These are phyloP conservation scores for Anoplophora glabripennis DNA, from an alignment of 1,140 invertebrate species.

Conservation along the genomic window DNA sequence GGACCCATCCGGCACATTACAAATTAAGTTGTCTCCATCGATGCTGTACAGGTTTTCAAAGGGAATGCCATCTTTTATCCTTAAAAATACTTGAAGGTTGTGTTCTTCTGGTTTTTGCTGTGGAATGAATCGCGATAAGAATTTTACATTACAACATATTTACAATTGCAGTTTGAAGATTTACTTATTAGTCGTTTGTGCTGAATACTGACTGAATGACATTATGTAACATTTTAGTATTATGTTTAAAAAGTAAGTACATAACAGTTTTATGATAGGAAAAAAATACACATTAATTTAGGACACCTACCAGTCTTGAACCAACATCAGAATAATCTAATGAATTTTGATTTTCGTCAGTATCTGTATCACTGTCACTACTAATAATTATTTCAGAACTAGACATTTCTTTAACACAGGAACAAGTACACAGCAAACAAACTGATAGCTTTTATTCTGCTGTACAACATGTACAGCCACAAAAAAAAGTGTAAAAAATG, in stretches of 20 bases:
- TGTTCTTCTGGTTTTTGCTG: slow-evolving; percentile 18
- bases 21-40: slow-evolving; percentile 43
- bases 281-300: too few relatives aligned
- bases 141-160: neutral
- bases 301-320: too few relatives aligned
- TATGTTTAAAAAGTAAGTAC: neutral
- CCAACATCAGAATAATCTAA: too few relatives aligned
- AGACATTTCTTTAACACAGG: too few relatives aligned
- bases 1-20: slow-evolving; percentile 42
- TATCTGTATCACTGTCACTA: too few relatives aligned
- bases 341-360: too few relatives aligned
- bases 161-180: neutral
- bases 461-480: too few relatives aligned
- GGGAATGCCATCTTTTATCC: slow-evolving; percentile 52
- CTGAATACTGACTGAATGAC: neutral
- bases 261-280: too few relatives aligned
- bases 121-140: neutral
- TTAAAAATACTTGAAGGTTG: slow-evolving; percentile 53
- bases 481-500: too few relatives aligned
- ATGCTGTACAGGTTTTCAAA: slow-evolving; percentile 44
- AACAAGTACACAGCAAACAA: too few relatives aligned
- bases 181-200: neutral
- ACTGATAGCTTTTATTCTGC: too few relatives aligned
- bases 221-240: neutral
- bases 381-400: too few relatives aligned